Conservation (phyloP, 2,888 invertebrate species). For the Aquatica leii region DNA sequence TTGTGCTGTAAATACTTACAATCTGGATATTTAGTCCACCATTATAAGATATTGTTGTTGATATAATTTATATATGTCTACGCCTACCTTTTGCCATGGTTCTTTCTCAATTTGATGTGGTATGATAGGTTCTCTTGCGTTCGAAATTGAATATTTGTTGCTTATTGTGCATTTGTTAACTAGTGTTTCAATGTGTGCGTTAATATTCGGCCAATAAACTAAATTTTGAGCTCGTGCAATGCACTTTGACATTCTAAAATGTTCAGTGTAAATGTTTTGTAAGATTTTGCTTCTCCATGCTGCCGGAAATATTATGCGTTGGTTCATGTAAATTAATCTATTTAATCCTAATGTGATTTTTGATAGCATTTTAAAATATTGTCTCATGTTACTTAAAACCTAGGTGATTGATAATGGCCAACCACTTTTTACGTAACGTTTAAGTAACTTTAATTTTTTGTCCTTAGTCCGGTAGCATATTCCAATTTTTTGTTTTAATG, state of each 20-base stretch:
- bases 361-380: not conserved
- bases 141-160: slow-evolving; percentile 12
- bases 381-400: not conserved
- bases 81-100: too few relatives aligned
- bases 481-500: slow-evolving; percentile 10
- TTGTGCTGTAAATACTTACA: not conserved
- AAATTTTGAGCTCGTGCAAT: slow-evolving; percentile 2
- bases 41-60: slow-evolving; percentile 2
- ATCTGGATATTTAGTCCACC: not conserved
- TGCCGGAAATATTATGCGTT: slow-evolving; percentile 19
- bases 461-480: slow-evolving; percentile 13
- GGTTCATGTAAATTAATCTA: not conserved
- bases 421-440: slow-evolving; percentile 14
- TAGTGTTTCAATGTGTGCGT: slow-evolving; percentile 10
- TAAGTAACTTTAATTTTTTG: slow-evolving; percentile 20
- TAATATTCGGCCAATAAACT: slow-evolving; percentile 19
- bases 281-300: slow-evolving; percentile 20
- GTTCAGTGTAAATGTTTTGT: slow-evolving; percentile 18
- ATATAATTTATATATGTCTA: not conserved
- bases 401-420: slow-evolving; percentile 22
- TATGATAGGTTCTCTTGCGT: slow-evolving; percentile 10
- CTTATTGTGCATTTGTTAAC: slow-evolving; percentile 14
- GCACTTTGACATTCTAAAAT: slow-evolving; percentile 22
- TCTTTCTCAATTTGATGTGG: slow-evolving; percentile 7
- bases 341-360: slow-evolving; percentile 1